Conservation (phyloP, 2,888 invertebrate species). For the Alentia gelatinosa region DNA sequence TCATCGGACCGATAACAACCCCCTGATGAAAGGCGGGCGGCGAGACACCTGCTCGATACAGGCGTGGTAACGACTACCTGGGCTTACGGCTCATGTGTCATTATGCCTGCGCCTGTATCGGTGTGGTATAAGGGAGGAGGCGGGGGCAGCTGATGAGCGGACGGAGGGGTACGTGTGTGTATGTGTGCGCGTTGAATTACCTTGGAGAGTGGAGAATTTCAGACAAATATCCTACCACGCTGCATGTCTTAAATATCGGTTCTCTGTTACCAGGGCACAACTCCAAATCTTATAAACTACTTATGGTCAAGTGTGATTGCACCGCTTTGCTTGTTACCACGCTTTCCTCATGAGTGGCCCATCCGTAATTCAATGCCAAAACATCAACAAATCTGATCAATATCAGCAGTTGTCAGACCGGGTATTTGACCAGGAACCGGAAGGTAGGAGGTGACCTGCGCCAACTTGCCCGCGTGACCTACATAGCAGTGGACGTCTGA, state of each 20-base stretch:
- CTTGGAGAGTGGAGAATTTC: no score
- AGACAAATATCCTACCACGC: no score
- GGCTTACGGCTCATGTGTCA: not conserved
- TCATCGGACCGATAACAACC: not conserved
- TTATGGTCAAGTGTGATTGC: no score
- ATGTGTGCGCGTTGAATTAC: not conserved
- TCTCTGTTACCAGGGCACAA: no score
- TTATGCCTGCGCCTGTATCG: not conserved
- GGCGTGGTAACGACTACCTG: constrained; percentile 3
- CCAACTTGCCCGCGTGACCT: not conserved
- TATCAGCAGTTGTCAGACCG: not conserved
- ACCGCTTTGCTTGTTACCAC: no score
- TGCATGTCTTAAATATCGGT: no score
- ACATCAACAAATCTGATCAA: no score
- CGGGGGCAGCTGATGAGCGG: not conserved
- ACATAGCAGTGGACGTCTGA: not conserved
- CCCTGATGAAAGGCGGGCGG: constrained; percentile 8
- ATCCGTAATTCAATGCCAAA: no score
- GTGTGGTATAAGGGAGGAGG: not conserved
- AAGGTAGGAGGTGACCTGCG: not conserved
- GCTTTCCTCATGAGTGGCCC: no score
- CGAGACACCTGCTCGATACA: constrained; percentile 21
- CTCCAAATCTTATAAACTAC: no score
- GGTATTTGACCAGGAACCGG: not conserved
- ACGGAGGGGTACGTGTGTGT: not conserved